These are phyloP conservation scores for Poeciliopsis occidentalis DNA, from an alignment of 2,113 vertebrate genomes.

Conservation along the genomic window DNA sequence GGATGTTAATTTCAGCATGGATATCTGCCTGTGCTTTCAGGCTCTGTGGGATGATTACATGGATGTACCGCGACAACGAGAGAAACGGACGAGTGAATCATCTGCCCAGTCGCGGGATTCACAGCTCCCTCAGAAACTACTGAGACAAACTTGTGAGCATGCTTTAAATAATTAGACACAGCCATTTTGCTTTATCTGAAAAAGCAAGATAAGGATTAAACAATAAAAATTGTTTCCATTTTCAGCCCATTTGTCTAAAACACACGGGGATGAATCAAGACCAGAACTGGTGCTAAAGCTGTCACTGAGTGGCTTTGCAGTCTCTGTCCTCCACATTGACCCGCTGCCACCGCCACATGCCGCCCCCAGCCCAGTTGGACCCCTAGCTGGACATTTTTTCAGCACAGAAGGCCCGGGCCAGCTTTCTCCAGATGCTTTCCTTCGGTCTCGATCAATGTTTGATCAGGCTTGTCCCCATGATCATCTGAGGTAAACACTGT, in stretches of 20 bases:
- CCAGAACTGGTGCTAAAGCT: constrained; percentile 92
- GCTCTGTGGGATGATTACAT: constrained; percentile 91
- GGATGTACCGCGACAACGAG: constrained; percentile 85
- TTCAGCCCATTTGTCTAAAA: constrained; percentile 90
- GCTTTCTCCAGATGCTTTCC: constrained; percentile 84
- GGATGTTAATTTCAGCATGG: not conserved
- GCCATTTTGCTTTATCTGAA: not conserved
- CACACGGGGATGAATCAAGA: constrained; percentile 91
- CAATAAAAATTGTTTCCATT: constrained; percentile 43
- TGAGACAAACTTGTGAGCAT: constrained; percentile 87
- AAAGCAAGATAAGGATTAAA: too few species aligned
- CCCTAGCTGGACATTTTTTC: constrained; percentile 92
- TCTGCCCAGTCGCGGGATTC: constrained; percentile 71
- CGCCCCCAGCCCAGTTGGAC: constrained; percentile 85
- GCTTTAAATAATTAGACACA: not conserved
- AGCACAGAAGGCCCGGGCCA: constrained; percentile 81
- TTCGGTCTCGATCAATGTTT: constrained; percentile 86
- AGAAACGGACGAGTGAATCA: constrained; percentile 78
- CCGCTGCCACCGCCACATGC: constrained; percentile 92
- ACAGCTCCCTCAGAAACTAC: constrained; percentile 79
- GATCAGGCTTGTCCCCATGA: constrained; percentile 94
- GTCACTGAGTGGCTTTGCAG: constrained; percentile 84
- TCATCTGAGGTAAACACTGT: constrained; percentile 87
- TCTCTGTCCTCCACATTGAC: constrained; percentile 96
- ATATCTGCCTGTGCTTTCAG: constrained; percentile 66